Conservation (phyloP, 2,113 vertebrate genomes). For the Oryzias curvinotus region DNA sequence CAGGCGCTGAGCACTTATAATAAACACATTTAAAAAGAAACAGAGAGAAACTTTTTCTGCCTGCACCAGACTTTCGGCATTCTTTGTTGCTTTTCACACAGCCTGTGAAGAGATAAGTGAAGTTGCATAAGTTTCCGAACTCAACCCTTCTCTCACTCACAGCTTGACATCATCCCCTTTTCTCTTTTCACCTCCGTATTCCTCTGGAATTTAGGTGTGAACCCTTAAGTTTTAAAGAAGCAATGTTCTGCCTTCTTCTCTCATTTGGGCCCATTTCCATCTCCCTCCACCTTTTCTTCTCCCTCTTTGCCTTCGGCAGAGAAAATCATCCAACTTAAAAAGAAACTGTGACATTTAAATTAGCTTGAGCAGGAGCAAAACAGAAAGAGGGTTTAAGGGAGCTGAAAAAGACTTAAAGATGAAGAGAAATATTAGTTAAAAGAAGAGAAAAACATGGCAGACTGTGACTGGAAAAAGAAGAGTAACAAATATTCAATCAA, state of each 20-base stretch:
- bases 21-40: conserved; percentile 16
- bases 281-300: conserved; percentile 15
- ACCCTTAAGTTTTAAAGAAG: conserved; percentile 37
- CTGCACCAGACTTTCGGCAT: conserved; percentile 13
- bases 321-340: conserved; percentile 53
- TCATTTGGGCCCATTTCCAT: conserved; percentile 17
- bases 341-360: conserved; percentile 56
- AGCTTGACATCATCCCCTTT: conserved; percentile 20
- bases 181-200: conserved; percentile 16
- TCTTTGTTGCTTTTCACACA: conserved; percentile 23
- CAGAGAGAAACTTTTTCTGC: conserved; percentile 20
- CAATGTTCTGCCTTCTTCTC: conserved; percentile 35
- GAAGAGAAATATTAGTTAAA: background rate
- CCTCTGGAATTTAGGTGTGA: conserved; percentile 49
- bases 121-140: conserved; percentile 10
- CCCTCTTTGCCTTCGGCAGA: conserved; percentile 30
- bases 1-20: conserved; percentile 4
- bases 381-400: conserved; percentile 15
- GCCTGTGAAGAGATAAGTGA: conserved; percentile 30
- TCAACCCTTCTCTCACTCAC: conserved; percentile 37
- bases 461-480: background rate
- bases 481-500: background rate
- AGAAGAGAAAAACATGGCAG: background rate
- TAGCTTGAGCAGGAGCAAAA: conserved; percentile 21
- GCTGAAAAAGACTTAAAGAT: background rate